phyloP scores from a whole-genome alignment of 2,797 vertebrate genomes.

The Kryptopterus vitreolus region DNA sequence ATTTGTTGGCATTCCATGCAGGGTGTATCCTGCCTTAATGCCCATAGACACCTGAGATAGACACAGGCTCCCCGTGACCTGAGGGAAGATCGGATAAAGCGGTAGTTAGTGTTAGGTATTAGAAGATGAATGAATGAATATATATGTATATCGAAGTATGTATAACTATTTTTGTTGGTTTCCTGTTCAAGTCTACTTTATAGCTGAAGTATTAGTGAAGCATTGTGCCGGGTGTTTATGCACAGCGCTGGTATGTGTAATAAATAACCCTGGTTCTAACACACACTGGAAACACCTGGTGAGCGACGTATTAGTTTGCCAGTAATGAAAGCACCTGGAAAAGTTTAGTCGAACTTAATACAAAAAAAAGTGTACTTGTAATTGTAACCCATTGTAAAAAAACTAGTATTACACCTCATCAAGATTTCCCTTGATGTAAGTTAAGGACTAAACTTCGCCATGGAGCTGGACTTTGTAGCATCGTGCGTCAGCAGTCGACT shows the following conservation, averaged over 20 bases:
- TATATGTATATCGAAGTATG: no score
- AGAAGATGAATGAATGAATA: no score
- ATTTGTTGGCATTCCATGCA: no score
- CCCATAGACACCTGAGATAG: no score
- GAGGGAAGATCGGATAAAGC: no score
- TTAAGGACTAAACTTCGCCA: conserved; percentile 6
- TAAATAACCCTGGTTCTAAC: background rate
- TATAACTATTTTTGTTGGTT: no score
- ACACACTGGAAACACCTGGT: background rate
- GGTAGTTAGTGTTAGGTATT: no score
- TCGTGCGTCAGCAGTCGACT: background rate
- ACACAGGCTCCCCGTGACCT: no score
- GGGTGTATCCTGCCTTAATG: no score
- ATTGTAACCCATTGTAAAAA: background rate
- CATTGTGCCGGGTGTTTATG: background rate
- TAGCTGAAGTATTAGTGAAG: background rate
- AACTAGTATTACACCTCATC: background rate
- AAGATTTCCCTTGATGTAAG: background rate
- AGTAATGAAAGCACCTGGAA: conserved; percentile 1
- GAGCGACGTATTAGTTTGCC: background rate
- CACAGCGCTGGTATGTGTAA: background rate
- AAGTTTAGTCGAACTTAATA: background rate
- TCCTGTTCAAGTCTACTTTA: no score
- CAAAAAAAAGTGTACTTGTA: background rate
- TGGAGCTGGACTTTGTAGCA: background rate